These are phyloP conservation scores for Sisor rabdophorus DNA, from an alignment of 2,113 vertebrate genomes.

Conservation along the genomic window DNA sequence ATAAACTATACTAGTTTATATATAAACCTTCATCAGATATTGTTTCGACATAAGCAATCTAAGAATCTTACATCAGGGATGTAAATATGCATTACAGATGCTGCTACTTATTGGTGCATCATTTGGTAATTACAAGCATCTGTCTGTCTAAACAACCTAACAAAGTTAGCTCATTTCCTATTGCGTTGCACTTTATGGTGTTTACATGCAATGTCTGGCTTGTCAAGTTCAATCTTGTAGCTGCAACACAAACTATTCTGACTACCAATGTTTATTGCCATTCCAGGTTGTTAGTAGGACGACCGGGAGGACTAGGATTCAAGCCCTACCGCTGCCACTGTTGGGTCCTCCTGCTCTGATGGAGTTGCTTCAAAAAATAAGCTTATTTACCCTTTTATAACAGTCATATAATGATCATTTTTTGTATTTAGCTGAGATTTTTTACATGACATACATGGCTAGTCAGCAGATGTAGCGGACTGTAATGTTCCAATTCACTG, in stretches of 20 bases:
- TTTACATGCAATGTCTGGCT: not conserved
- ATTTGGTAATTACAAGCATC: not conserved
- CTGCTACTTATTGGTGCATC: not conserved
- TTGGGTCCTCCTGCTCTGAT: too few relatives aligned
- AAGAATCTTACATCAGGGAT: too few relatives aligned
- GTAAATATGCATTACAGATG: not conserved
- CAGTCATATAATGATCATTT: not conserved
- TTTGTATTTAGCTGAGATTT: not conserved
- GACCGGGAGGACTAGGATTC: too few relatives aligned
- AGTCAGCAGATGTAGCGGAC: not conserved
- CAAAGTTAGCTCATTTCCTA: not conserved
- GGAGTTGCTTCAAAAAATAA: too few relatives aligned
- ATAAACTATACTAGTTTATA: too few relatives aligned
- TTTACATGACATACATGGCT: not conserved
- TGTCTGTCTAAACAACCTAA: not conserved
- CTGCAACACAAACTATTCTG: not conserved
- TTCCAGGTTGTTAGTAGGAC: too few relatives aligned
- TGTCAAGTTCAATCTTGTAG: not conserved
- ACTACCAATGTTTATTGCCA: not conserved
- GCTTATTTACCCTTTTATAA: not conserved
- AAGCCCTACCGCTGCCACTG: too few relatives aligned
- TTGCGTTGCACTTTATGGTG: not conserved
- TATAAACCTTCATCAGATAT: too few relatives aligned
- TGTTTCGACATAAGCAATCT: too few relatives aligned
- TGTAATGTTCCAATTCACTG: too few relatives aligned